These are phyloP conservation scores for Andrena cerasifolii DNA, from an alignment of 1,140 invertebrate genomes.

Conservation along the genomic window DNA sequence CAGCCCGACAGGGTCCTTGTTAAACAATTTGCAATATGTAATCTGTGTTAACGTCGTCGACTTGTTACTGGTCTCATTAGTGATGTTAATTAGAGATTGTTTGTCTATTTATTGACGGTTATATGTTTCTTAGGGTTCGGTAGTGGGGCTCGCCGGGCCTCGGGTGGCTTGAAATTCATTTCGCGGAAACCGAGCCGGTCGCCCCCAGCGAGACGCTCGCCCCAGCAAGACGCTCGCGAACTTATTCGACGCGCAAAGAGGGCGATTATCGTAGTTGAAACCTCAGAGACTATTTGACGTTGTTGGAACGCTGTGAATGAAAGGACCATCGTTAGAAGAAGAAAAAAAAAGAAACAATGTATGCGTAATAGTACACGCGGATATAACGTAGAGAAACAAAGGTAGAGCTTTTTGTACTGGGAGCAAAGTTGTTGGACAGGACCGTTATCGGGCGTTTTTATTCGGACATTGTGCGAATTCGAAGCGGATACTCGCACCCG, in stretches of 20 bases:
- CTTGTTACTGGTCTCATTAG: slow-evolving; percentile 12
- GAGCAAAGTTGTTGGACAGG: slow-evolving; percentile 38
- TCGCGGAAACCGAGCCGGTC: too few species aligned
- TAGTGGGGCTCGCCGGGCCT: background rate
- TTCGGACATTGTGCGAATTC: background rate
- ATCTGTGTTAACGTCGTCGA: background rate
- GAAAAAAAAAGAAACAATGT: too few species aligned
- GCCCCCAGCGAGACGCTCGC: too few species aligned
- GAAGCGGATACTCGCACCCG: slow-evolving; percentile 30
- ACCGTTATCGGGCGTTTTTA: slow-evolving; percentile 23
- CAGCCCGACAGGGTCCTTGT: background rate
- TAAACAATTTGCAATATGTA: background rate
- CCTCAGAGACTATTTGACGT: slow-evolving; percentile 70
- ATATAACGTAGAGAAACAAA: slow-evolving; percentile 27
- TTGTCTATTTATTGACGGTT: slow-evolving; percentile 34
- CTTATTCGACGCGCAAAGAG: slow-evolving; percentile 64
- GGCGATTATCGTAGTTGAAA: slow-evolving; percentile 66
- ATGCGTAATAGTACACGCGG: slow-evolving; percentile 43
- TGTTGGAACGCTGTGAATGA: slow-evolving; percentile 72
- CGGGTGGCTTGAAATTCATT: background rate
- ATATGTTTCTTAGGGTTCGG: background rate
- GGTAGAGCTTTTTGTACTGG: slow-evolving; percentile 25
- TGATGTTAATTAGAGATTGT: slow-evolving; percentile 25
- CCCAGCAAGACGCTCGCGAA: slow-evolving; percentile 50
- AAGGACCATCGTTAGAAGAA: slow-evolving; percentile 74